phyloP scores from a whole-genome alignment of 1,140 invertebrate genomes.

The Scaptodrosophila lebanonensis region DNA sequence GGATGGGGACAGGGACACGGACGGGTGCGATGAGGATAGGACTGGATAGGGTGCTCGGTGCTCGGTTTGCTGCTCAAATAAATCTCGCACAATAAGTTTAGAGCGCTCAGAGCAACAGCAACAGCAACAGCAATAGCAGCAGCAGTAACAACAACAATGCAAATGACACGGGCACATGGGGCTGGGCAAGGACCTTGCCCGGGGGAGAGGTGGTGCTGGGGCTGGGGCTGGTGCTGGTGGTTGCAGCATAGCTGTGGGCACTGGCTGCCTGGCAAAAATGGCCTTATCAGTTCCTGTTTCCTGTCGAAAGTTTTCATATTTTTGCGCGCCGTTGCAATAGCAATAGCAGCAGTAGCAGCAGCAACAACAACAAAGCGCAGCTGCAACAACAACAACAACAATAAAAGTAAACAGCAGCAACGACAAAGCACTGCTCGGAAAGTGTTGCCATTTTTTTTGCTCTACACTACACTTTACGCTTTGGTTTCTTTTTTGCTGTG shows the following conservation, averaged over 20 bases:
- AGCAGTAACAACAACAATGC: conserved; percentile 37
- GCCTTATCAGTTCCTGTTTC: conserved; percentile 76
- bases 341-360: conserved; percentile 32
- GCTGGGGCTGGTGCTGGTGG: not conserved
- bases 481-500: conserved; percentile 17
- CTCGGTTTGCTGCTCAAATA: conserved; percentile 45
- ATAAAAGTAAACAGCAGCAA: conserved; percentile 48
- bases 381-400: conserved; percentile 30
- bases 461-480: conserved; percentile 15
- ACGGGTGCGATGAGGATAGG: not conserved
- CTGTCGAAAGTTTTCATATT: conserved; percentile 77
- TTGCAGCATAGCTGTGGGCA: conserved; percentile 24
- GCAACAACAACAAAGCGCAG: conserved; percentile 3
- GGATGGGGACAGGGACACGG: not conserved
- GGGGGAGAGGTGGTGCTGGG: not conserved
- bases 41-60: too few relatives aligned
- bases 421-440: conserved; percentile 66
- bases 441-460: conserved; percentile 66
- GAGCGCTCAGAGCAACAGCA: conserved; percentile 45
- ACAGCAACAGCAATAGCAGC: conserved; percentile 12
- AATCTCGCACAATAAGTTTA: conserved; percentile 66
- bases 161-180: conserved; percentile 56
- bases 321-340: conserved; percentile 52
- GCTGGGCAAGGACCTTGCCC: not conserved
- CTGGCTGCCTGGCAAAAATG: conserved; percentile 66